Evolutionary conservation across 2,113 vertebrate species (phyloP).

Genomic region (Agapornis roseicollis): DNA sequence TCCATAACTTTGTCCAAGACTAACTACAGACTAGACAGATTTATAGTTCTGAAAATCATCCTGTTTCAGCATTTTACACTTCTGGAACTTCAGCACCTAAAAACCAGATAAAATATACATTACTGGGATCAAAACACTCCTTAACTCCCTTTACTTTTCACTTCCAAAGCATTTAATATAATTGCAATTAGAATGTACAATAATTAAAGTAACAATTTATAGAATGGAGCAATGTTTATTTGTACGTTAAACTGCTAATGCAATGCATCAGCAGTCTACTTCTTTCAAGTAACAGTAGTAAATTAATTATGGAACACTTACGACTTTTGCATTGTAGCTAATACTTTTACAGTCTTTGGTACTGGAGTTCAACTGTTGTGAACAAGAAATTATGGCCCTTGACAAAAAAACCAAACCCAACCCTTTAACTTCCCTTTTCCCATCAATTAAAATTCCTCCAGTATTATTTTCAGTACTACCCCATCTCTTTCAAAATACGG

Average conservation of each 20-base stretch:
- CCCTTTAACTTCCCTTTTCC: background rate
- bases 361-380: background rate
- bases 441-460: background rate
- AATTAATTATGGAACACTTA: background rate
- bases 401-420: background rate
- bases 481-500: background rate
- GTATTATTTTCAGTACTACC: background rate
- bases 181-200: background rate
- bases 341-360: background rate
- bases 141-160: background rate
- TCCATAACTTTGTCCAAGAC: background rate
- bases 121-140: background rate
- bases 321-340: background rate
- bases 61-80: background rate
- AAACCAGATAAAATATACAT: background rate
- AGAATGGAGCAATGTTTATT: background rate
- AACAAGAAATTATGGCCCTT: background rate
- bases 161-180: background rate
- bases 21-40: background rate
- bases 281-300: background rate
- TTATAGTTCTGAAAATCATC: background rate
- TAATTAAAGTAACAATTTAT: background rate
- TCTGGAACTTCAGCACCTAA: background rate
- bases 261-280: background rate
- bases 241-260: background rate